Conservation (phyloP, 64 coral and sea anemone species). For the Hydrozoanthus tunicans region DNA sequence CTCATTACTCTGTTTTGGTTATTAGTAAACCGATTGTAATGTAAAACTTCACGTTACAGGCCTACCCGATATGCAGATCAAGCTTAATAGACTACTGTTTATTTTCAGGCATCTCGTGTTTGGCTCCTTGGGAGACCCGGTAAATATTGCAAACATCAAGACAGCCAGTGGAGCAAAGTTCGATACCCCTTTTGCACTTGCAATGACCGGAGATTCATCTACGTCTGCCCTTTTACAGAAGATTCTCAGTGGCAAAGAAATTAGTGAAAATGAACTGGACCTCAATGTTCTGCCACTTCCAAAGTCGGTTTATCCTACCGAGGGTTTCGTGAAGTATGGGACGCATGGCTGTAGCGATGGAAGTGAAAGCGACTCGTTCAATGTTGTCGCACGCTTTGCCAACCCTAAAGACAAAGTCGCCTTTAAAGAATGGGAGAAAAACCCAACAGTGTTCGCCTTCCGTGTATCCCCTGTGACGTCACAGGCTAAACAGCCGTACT, state of each 20-base stretch:
- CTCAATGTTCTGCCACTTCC: conserved; percentile 8
- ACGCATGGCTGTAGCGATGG: neutral
- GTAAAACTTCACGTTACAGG: too few species aligned
- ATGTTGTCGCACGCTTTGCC: neutral
- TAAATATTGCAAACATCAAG: neutral
- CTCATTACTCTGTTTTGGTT: too few species aligned
- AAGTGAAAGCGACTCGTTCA: neutral
- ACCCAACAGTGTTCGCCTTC: neutral
- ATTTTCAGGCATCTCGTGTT: neutral
- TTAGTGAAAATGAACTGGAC: neutral
- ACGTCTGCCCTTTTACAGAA: neutral
- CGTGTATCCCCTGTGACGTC: neutral
- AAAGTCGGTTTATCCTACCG: neutral
- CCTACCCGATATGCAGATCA: too few species aligned
- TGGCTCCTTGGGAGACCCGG: neutral
- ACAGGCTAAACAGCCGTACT: neutral
- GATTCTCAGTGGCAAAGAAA: neutral
- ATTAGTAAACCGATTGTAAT: too few species aligned
- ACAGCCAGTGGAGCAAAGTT: neutral
- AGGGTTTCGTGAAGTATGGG: neutral
- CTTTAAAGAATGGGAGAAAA: neutral
- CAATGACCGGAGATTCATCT: neutral
- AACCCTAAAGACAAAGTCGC: neutral
- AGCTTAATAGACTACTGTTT: too few species aligned
- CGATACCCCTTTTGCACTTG: neutral